Base-by-base conservation (phyloP, 2,113 vertebrate species). In the Maccullochella peelii region DNA sequence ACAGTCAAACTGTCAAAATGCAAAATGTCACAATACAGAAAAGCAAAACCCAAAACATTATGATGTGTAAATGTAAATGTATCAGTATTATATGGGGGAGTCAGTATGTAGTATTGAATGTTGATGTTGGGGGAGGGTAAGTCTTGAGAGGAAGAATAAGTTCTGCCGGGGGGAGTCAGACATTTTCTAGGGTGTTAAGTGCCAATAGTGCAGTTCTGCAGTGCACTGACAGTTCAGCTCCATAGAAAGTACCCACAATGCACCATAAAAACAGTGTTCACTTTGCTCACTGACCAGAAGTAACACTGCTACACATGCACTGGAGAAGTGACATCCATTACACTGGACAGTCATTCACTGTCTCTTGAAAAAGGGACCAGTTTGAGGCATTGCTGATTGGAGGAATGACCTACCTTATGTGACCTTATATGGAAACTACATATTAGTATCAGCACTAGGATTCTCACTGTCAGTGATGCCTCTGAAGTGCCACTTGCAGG, bases 261-360 rank as follows among this genome's bases (percentile, higher is more conserved):
- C 67, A 84, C 21, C 61, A 73, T 40, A 63, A 81, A 68, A 91
- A 62, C 50, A 54, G 21, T 42, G 79, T 77, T 85, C 58, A 50
- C 70, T 65, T 16, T 83, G 79, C 47, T 83, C 80, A 79, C 70
- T 91, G 87, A 86, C 90, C 85, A 42, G 52, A 79, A 86, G 55
- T 85, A 87, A 82, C 36, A 23, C 50, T 20, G 11, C 73, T 18
- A 49, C 71, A 61, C 49, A n/a, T 67, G 3, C 65, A 11, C 23
- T 58, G 25, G 12, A 58, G 67, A 63, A 54, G 73, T 72, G 63
- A 77, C 10, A 36, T 74, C 71, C 16, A 49, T 42, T 73, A 72
- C 18, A 66, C 61, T 40, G 20, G 16, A 27, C 14, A 49, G 52
- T 44, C 49, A 71, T 69, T 67, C 63, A 59, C 52, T 36, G 11